Evolutionary conservation across 2,888 invertebrate species (phyloP), one percentile per base, ranked within the genome.

Genomic region (Spisula subtruncata): DNA sequence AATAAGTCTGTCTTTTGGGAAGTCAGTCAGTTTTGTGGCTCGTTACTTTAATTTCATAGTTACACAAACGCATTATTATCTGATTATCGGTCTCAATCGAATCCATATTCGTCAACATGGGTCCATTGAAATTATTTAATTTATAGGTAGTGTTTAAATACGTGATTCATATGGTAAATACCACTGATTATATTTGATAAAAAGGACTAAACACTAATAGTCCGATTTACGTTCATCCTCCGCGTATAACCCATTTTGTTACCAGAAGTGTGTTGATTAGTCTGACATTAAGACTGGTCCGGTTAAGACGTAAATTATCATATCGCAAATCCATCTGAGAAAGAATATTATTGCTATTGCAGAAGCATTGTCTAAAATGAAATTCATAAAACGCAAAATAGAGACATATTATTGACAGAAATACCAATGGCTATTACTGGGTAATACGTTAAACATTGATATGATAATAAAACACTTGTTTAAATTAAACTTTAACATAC

Each of bases 381-480:
- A 83, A 87, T 87, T 83, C 54, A 83, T 87, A 56, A 87, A 83
- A 80, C 79, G 54, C 35, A 56, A 79, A 41, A 41, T 83, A 75
- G 83, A n/a, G 41, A 41, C 32, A 41, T 79, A 80, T 79, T 83
- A 83, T 87, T 41, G 83, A 32, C 83, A 83, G 29, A 8, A 25
- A 14, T 86, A 81, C 35, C 86, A 60, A 86, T 60, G 29, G 18
- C n/a, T 60, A 81, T 86, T 81, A 81, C 46, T 60, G 75, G 75
- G 85, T 51, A 85, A 85, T 79, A 85, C 29, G 71, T 79, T 85
- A 79, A 85, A 66, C 66, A 25, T 25, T 10, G 25, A 20, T 66
- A 25, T 66, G 66, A 66, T 66, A 66, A 25, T 20, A 18, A 20
- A 18, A 54, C n/a, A n/a, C n/a, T n/a, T n/a, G n/a, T n/a, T n/a